phyloP scores from a whole-genome alignment of 2,888 invertebrate genomes.

The Odontomyia ornata region DNA sequence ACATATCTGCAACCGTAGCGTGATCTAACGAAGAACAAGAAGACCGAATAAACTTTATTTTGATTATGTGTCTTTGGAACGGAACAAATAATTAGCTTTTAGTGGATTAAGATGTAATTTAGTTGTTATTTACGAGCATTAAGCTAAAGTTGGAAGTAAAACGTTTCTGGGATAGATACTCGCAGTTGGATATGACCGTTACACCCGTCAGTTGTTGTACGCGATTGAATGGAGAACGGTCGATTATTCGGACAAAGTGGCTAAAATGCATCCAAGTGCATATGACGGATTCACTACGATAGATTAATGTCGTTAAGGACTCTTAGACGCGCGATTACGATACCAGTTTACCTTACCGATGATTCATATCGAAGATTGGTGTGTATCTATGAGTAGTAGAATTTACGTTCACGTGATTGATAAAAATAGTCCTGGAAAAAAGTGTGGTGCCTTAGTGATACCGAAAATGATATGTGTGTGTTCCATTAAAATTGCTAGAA shows the following conservation, averaged over 20 bases:
- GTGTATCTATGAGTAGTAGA: background rate
- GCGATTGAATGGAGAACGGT: background rate
- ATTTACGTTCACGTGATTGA: background rate
- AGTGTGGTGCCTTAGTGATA: no score
- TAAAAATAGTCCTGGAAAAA: no score
- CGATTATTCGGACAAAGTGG: background rate
- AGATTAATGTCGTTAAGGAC: background rate
- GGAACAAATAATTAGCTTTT: constrained; percentile 38
- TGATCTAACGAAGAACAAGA: background rate
- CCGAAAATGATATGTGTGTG: no score
- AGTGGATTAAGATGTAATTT: constrained; percentile 41
- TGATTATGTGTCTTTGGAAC: constrained; percentile 27
- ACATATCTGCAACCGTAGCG: background rate
- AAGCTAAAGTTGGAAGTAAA: background rate
- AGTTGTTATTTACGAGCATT: constrained; percentile 20
- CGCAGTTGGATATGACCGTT: background rate
- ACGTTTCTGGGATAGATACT: background rate
- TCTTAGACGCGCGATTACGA: background rate
- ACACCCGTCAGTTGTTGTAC: background rate
- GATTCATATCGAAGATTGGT: constrained; percentile 20
- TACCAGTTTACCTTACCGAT: background rate
- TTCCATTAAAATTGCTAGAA: no score
- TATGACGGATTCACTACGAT: no score
- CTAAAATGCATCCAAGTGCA: no score
- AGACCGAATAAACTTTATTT: constrained; percentile 17